A percentile compares a stretch with the other conserved stretches of the same genome.
phyloP scores from a whole-genome alignment of 2,113 vertebrate species.

The Regulus satrapa region DNA sequence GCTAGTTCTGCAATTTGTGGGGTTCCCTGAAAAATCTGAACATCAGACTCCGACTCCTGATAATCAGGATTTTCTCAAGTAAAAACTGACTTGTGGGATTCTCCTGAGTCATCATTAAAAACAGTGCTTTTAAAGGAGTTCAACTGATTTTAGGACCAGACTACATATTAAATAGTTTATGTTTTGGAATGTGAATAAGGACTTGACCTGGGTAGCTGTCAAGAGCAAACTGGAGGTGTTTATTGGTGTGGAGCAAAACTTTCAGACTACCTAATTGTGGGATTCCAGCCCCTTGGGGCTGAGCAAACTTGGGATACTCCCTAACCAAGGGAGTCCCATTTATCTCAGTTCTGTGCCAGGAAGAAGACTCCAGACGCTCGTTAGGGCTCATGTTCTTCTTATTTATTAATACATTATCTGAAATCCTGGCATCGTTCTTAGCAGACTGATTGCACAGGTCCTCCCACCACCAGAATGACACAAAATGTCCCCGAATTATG shows the following conservation, averaged over 20 bases:
- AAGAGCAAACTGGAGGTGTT: neutral
- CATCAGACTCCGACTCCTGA: neutral
- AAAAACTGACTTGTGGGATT: neutral
- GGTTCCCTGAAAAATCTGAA: neutral
- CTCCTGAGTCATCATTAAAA: neutral
- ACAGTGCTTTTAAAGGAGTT: neutral
- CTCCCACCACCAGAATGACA: too few relatives aligned
- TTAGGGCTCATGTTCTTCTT: too few relatives aligned
- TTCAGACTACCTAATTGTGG: neutral
- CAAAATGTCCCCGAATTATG: too few relatives aligned
- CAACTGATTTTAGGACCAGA: neutral
- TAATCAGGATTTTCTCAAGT: neutral
- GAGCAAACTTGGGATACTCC: too few relatives aligned
- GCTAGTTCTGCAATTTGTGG: neutral
- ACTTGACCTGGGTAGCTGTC: neutral
- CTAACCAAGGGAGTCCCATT: too few relatives aligned
- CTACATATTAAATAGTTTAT: neutral
- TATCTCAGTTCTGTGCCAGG: too few relatives aligned
- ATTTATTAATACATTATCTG: too few relatives aligned
- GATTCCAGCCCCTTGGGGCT: too few relatives aligned
- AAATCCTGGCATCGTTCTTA: too few relatives aligned
- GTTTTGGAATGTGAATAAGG: neutral
- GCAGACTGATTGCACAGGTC: too few relatives aligned
- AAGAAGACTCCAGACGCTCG: too few relatives aligned
- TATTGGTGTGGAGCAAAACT: neutral